phyloP scores from a whole-genome alignment of 2,113 vertebrate species.

The Azemiops feae region DNA sequence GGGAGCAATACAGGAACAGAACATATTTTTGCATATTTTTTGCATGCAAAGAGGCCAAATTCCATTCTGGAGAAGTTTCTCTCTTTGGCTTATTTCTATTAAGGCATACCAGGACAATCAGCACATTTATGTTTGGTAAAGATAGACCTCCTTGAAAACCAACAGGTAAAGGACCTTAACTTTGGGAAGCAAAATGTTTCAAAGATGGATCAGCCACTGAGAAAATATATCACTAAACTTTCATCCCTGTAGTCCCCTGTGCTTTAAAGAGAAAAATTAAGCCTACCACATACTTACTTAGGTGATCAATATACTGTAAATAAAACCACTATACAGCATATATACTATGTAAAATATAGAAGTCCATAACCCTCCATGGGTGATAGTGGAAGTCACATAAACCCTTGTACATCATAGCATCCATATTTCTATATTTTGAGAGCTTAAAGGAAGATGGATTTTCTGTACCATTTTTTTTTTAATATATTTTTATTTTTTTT shows the following conservation, averaged over 20 bases:
- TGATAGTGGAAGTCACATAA: background rate
- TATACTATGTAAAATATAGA: background rate
- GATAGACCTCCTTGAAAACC: background rate
- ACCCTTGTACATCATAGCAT: background rate
- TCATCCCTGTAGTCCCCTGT: background rate
- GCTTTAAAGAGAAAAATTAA: background rate
- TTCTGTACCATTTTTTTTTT: background rate
- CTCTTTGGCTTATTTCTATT: background rate
- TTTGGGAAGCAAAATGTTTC: background rate
- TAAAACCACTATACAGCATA: background rate
- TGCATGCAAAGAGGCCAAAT: background rate
- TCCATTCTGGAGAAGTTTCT: background rate
- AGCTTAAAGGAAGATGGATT: background rate
- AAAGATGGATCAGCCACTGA: background rate
- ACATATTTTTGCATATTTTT: background rate
- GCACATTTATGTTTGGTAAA: background rate
- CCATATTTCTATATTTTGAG: background rate
- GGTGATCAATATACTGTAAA: background rate
- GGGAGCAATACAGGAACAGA: background rate
- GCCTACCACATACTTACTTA: background rate
- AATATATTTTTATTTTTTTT: no score
- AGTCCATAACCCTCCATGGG: background rate
- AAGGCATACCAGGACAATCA: background rate
- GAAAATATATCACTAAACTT: background rate
- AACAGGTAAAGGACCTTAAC: background rate